phyloP scores from a whole-genome alignment of 2,888 invertebrate genomes.

The Catonia carolina region DNA sequence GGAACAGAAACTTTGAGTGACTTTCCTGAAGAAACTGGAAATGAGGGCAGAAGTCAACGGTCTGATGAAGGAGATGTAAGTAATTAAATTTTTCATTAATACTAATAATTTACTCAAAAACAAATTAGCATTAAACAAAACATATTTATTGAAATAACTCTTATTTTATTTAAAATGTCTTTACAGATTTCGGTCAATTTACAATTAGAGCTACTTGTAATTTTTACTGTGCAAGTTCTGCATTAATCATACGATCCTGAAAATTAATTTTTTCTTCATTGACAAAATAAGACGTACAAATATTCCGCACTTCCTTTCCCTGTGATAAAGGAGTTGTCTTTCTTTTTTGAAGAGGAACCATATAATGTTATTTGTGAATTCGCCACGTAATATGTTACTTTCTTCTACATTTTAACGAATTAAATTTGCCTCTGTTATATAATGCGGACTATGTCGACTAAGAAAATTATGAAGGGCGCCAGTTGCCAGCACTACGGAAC shows the following conservation, averaged over 20 bases:
- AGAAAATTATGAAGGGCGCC: not conserved
- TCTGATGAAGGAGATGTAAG: not conserved
- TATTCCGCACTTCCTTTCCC: not conserved
- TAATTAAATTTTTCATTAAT: not conserved
- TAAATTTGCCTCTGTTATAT: not conserved
- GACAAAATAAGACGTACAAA: not conserved
- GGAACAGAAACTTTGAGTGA: conserved; percentile 8
- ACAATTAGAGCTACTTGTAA: not conserved
- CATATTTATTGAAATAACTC: not conserved
- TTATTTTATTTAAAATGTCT: not conserved
- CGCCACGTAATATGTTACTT: not conserved
- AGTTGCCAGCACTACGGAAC: not conserved
- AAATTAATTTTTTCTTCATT: not conserved
- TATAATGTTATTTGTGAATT: not conserved
- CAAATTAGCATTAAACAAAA: no score
- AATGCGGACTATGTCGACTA: not conserved
- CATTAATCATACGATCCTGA: not conserved
- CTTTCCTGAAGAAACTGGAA: not conserved
- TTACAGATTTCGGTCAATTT: no score
- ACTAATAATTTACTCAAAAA: not conserved
- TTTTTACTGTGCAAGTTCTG: not conserved
- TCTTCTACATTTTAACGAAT: conserved; percentile 4
- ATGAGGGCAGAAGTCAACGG: not conserved
- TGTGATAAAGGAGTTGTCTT: not conserved
- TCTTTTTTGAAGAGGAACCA: not conserved